Evolutionary conservation across 2,888 invertebrate species (phyloP).

Genomic region (Trachelus stipa): DNA sequence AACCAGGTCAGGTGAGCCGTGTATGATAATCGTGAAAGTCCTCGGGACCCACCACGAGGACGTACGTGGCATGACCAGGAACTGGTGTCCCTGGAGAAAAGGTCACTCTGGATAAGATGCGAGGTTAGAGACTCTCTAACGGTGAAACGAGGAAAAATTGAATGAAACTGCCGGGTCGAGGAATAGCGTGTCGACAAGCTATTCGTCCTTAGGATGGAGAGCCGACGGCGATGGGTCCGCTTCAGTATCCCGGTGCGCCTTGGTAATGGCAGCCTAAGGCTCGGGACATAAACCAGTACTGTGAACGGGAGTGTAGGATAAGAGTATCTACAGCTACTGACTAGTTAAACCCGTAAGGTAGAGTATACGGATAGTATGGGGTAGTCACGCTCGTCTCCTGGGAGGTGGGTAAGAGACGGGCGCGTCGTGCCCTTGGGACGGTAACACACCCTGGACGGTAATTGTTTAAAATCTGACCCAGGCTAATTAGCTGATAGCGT

Average conservation of each 20-base stretch:
- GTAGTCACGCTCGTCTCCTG: constrained; percentile 49
- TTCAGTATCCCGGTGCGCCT: neutral
- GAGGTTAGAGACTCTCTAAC: neutral
- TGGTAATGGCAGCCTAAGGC: neutral
- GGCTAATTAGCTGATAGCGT: constrained; percentile 44
- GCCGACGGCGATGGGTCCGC: neutral
- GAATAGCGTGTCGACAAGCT: constrained; percentile 26
- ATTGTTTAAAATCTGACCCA: constrained; percentile 59
- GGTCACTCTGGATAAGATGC: neutral
- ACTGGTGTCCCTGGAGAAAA: neutral
- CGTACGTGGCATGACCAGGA: neutral
- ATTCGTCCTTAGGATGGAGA: constrained; percentile 26
- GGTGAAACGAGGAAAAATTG: neutral
- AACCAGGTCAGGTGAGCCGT: neutral
- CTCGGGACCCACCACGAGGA: neutral
- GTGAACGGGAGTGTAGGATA: neutral
- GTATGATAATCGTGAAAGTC: neutral
- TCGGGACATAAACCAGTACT: neutral
- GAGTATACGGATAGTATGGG: neutral
- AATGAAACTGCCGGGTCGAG: constrained; percentile 7
- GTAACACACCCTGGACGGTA: constrained; percentile 47
- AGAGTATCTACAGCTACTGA: neutral
- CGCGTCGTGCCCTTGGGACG: constrained; percentile 54
- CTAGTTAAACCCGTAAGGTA: neutral
- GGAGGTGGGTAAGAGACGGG: constrained; percentile 43